Evolutionary conservation across 2,113 vertebrate genomes (phyloP), one percentile per base, ranked within the genome.

Genomic region (Montifringilla adamsi): DNA sequence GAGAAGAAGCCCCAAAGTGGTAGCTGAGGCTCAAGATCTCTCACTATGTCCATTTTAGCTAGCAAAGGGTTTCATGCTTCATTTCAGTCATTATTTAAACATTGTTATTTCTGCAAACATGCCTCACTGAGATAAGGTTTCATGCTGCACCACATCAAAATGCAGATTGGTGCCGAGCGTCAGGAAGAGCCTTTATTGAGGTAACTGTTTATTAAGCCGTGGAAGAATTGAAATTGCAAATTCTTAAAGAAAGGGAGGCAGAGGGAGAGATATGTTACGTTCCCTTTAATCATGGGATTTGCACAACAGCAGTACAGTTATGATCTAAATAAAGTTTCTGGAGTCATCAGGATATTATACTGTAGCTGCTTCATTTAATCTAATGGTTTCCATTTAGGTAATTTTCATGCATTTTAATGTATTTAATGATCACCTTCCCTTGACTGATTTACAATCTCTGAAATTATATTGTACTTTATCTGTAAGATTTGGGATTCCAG

Each of bases 61-160:
- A 95, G 95, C 97, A 98, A 97, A 96, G 93, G 94, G 93, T 97
- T 97, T 95, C 94, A 94, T 92, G 97, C 96, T 98, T 97, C 96
- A 95, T 97, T 98, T 97, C 96, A 97, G 97, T 89, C 95, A 97
- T 97, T 98, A 97, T 96, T 97, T 97, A 97, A 98, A 97, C 96
- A 96, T 94, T 98, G 98, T 97, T 98, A 98, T 98, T 98, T 97
- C 97, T 94, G 97, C 97, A 98, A 98, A 98, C 97, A 98, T 98
- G 98, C 97, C 98, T 95, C 89, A 58, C 89, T 84, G 96, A 97
- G 98, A 98, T 98, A 98, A 98, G 97, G 95, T 90, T 98, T 97
- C 93, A 76, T 95, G 96, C 94, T 94, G 94, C 53, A 97, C 67
- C 91, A 93, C 93, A 97, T 97, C 93, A 96, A 97, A 97, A 98